phyloP scores from a whole-genome alignment of 2,888 invertebrate species.

The Ophion costatus region DNA sequence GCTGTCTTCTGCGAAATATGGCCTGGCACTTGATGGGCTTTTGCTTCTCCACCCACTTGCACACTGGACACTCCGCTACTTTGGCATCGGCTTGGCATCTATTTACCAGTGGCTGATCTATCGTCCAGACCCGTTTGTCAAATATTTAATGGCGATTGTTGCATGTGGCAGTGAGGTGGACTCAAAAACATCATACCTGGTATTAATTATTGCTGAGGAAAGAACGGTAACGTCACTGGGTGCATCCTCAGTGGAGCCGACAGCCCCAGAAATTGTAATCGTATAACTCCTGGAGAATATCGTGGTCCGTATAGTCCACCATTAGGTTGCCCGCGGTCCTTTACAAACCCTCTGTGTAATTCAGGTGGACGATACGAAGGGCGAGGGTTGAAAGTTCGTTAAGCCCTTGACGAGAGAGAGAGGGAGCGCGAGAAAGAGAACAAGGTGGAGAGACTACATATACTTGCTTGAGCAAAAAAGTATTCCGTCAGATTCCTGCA shows the following conservation, averaged over 20 bases:
- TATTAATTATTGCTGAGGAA: slow-evolving; percentile 43
- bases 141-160: too few species aligned
- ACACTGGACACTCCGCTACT: background rate
- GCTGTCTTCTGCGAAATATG: background rate
- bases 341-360: slow-evolving; percentile 48
- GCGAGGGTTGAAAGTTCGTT: slow-evolving; percentile 35
- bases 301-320: slow-evolving; percentile 33
- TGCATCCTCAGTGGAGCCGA: slow-evolving; percentile 29
- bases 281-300: slow-evolving; percentile 30
- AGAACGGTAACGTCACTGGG: background rate
- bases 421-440: background rate
- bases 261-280: slow-evolving; percentile 39
- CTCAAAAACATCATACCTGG: background rate
- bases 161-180: too few species aligned
- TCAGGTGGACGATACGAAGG: slow-evolving; percentile 30
- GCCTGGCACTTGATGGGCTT: background rate
- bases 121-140: background rate
- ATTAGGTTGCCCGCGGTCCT: slow-evolving; percentile 28
- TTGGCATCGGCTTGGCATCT: background rate
- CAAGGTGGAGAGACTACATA: background rate
- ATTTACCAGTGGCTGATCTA: background rate
- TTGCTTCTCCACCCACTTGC: background rate
- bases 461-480: slow-evolving; percentile 32
- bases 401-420: slow-evolving; percentile 30
- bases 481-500: background rate